Base-by-base conservation (phyloP, 2,113 vertebrate species). In the Gorsachius goisagi region DNA sequence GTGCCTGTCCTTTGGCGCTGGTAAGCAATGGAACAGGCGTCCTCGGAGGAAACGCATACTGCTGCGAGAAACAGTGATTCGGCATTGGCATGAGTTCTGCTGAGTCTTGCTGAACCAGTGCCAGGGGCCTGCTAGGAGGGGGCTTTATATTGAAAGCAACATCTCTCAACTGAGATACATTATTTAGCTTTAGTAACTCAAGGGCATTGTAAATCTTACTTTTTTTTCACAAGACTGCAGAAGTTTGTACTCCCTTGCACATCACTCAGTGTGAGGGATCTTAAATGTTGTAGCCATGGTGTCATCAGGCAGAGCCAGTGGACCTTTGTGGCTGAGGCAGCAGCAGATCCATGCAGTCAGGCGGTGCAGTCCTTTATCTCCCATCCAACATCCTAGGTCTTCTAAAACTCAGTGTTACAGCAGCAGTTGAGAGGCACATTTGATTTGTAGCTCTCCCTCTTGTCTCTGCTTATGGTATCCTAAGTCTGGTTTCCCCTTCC, bases 1-100 rank as follows among this genome's bases (percentile, higher is more conserved):
- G 52, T 53, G 14, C 62, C 76, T 0, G 1, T 4, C 71, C 73
- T 41, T 12, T 76, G 79, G 75, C 1, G 0, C 55, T 24, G 82
- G 41, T 45, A 8, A 78, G 78, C 49, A 16, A 26, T 2, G 1
- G 64, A 53, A 67, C 1, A 3, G 58, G 75, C 4, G 1, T 44
- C 62, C 81, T 39, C 0, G 0, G n/a, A 86, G 53, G 33, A 85
- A 2, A 2, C 19, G 1, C 7, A 0, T 16, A 26, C 3, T 8
- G 35, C 90, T 35, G 14, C 2, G 7, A 71, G 85, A 50, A 72
- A 75, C 68, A 6, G 49, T 3, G 3, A 41, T 50, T 64, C 1
- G 4, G 50, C 3, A 0, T 49, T 91, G 93, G 92, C 90, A n/a
- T 33, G 50, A 69, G 68, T 59, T 92, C 68, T 95, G 87, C 95